phyloP scores from a whole-genome alignment of 2,113 vertebrate species.

The Pterocles burchelli region DNA sequence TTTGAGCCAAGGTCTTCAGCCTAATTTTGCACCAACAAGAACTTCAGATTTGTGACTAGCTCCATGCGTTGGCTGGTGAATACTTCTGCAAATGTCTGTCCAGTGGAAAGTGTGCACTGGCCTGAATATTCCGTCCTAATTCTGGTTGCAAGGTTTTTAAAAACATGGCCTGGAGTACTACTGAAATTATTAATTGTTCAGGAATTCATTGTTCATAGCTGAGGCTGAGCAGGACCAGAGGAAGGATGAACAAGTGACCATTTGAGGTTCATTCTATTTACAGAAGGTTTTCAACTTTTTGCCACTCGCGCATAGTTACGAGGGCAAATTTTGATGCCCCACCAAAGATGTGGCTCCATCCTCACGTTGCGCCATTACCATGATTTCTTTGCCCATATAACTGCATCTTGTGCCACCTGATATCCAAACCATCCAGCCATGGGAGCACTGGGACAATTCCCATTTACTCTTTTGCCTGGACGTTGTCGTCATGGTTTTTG shows the following conservation, averaged over 20 bases:
- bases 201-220: background rate
- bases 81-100: background rate
- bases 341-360: background rate
- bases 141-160: background rate
- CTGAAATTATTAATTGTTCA: background rate
- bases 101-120: background rate
- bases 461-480: background rate
- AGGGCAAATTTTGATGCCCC: background rate
- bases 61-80: accelerated
- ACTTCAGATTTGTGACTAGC: background rate
- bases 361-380: background rate
- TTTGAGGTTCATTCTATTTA: background rate
- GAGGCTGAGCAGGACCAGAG: background rate
- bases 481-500: accelerated
- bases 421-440: background rate
- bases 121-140: background rate
- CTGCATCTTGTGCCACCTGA: background rate
- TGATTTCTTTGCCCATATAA: background rate
- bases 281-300: background rate
- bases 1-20: background rate
- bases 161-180: background rate
- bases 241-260: background rate
- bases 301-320: accelerated
- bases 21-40: background rate
- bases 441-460: background rate